Conservation (phyloP, 2,797 vertebrate genomes). For the Melanotaenia nigrans region DNA sequence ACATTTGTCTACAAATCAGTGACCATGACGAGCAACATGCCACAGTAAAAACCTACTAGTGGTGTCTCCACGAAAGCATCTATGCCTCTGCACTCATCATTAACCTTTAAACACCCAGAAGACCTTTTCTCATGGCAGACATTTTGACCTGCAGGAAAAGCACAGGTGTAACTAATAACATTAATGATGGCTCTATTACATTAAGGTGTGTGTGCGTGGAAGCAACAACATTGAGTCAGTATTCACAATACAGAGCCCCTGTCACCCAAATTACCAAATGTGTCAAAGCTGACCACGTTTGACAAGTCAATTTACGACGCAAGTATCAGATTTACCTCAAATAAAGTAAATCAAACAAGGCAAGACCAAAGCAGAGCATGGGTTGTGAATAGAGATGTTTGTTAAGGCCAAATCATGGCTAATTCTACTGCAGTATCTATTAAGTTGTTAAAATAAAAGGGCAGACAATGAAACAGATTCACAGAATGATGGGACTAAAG, state of each 20-base stretch:
- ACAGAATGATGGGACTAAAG: not conserved
- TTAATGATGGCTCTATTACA: conserved; percentile 40
- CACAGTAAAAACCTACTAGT: conserved; percentile 49
- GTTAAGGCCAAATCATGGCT: not conserved
- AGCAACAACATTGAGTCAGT: not conserved
- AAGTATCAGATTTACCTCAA: conserved; percentile 9
- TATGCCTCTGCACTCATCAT: conserved; percentile 41
- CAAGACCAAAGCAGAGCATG: not conserved
- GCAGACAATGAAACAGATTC: not conserved
- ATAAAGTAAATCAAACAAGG: not conserved
- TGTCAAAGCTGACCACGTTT: conserved; percentile 12
- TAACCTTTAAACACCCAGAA: conserved; percentile 61
- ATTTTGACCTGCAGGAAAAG: conserved; percentile 47
- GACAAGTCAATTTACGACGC: conserved; percentile 20
- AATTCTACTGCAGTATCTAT: not conserved
- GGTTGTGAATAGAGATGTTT: not conserved
- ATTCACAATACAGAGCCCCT: not conserved
- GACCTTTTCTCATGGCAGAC: conserved; percentile 41
- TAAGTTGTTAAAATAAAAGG: not conserved
- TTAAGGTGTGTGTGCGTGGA: conserved; percentile 10
- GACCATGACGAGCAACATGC: conserved; percentile 33
- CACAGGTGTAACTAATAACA: conserved; percentile 46
- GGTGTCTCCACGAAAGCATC: conserved; percentile 31
- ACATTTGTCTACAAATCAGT: conserved; percentile 53
- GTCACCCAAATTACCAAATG: conserved; percentile 1